Percentiles rank a stretch among this genome's conserved stretches.
phyloP scores from a whole-genome alignment of 2,888 invertebrate species.

The Aleiodes testaceus region DNA sequence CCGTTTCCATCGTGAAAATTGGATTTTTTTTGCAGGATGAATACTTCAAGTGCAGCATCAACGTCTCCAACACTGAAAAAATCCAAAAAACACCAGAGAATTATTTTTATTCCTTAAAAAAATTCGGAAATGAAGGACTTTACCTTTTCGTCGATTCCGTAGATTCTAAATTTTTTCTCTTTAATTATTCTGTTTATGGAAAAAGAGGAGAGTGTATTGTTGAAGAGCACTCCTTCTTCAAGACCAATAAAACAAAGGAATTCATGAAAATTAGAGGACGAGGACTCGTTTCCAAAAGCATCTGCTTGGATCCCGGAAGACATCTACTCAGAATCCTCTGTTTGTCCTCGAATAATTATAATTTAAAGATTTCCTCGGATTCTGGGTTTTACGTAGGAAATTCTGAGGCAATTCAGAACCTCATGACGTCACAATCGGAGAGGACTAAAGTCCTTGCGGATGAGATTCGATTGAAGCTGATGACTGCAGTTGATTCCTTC shows the following conservation, averaged over 20 bases:
- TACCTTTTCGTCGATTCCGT: slow-evolving; percentile 59
- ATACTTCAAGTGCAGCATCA: slow-evolving; percentile 53
- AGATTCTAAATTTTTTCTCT: slow-evolving; percentile 55
- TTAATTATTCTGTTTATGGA: slow-evolving; percentile 50
- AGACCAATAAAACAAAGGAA: slow-evolving; percentile 17
- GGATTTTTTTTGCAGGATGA: slow-evolving; percentile 11
- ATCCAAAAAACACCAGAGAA: background rate
- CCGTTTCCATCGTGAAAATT: too few relatives aligned
- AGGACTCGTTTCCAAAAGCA: slow-evolving; percentile 53
- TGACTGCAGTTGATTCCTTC: slow-evolving; percentile 51
- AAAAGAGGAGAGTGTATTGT: slow-evolving; percentile 42
- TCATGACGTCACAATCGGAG: slow-evolving; percentile 57
- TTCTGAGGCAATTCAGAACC: slow-evolving; percentile 52
- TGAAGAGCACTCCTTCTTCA: slow-evolving; percentile 54
- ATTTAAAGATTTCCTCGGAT: slow-evolving; percentile 54
- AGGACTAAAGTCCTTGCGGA: slow-evolving; percentile 45
- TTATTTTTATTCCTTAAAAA: background rate
- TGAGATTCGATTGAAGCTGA: slow-evolving; percentile 44
- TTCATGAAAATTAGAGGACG: slow-evolving; percentile 41
- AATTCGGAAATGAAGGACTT: slow-evolving; percentile 50
- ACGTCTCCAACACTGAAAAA: slow-evolving; percentile 43
- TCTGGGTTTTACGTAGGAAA: slow-evolving; percentile 57
- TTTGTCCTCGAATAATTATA: slow-evolving; percentile 47
- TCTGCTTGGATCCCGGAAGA: slow-evolving; percentile 57
- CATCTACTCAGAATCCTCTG: slow-evolving; percentile 55